Conservation (phyloP, 2,888 invertebrate genomes). For the Lordiphosa andalusiaca region DNA sequence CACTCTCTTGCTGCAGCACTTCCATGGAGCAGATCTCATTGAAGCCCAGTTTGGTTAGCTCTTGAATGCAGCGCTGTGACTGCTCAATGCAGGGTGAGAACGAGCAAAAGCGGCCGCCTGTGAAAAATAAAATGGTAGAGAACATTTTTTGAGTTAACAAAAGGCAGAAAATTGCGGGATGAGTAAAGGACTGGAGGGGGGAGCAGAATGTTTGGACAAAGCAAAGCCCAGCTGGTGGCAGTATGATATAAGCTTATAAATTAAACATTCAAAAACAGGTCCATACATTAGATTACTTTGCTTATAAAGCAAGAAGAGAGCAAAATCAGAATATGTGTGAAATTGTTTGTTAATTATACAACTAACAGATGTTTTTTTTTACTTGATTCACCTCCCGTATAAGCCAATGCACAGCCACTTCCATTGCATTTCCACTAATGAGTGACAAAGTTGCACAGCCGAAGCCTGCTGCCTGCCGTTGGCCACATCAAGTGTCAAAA, state of each 20-base stretch:
- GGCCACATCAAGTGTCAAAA: conserved; percentile 65
- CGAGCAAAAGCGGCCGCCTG: conserved; percentile 96
- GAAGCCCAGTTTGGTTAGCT: conserved; percentile 88
- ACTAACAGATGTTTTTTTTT: too few species aligned
- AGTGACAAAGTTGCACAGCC: conserved; percentile 60
- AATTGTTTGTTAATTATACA: too few species aligned
- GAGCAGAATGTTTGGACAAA: too few species aligned
- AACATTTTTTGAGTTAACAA: not conserved
- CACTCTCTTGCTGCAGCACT: conserved; percentile 89
- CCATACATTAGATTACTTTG: too few species aligned
- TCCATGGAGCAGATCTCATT: conserved; percentile 93
- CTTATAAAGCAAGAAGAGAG: too few species aligned
- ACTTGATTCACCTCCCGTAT: too few species aligned
- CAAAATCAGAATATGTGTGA: too few species aligned
- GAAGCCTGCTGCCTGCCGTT: conserved; percentile 29
- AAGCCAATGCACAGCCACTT: not conserved
- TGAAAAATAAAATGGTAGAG: conserved; percentile 6
- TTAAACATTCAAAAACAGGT: too few species aligned
- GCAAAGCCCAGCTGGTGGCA: too few species aligned
- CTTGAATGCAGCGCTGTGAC: conserved; percentile 92
- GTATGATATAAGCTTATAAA: too few species aligned
- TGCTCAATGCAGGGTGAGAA: conserved; percentile 99
- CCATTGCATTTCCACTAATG: conserved; percentile 34
- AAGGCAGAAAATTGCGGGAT: not conserved
- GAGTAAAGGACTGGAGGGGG: too few species aligned